Evolutionary conservation across 2,888 invertebrate species (phyloP).

Genomic region (Melangyna quadrimaculata): DNA sequence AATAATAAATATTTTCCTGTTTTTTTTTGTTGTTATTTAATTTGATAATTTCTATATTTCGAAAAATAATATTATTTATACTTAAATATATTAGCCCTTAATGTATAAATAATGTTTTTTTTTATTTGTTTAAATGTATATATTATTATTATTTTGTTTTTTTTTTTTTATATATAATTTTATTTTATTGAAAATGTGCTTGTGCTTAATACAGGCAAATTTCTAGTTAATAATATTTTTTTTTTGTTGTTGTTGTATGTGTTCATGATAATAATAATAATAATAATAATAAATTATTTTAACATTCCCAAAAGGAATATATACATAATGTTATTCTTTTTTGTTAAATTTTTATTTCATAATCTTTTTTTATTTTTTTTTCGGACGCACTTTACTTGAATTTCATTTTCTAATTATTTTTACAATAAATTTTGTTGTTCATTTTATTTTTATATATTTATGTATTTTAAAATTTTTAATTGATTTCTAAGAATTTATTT

Average conservation of each 20-base stretch:
- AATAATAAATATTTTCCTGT: constrained; percentile 63
- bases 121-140: constrained; percentile 57
- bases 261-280: constrained; percentile 32
- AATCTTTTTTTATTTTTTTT: constrained; percentile 13
- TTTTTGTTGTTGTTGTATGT: constrained; percentile 46
- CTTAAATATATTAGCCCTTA: constrained; percentile 69
- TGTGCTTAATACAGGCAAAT: constrained; percentile 65
- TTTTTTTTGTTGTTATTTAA: constrained; percentile 46
- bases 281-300: constrained; percentile 58
- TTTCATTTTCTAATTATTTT: constrained; percentile 69
- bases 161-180: constrained; percentile 40
- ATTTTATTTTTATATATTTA: constrained; percentile 14
- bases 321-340: constrained; percentile 22
- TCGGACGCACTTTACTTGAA: constrained; percentile 71
- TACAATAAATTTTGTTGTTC: constrained; percentile 58
- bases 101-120: constrained; percentile 48
- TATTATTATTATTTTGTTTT: constrained; percentile 51
- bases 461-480: constrained; percentile 59
- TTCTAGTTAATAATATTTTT: constrained; percentile 57
- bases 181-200: constrained; percentile 53
- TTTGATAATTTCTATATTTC: constrained; percentile 65
- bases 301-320: constrained; percentile 62
- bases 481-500: constrained; percentile 63
- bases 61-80: constrained; percentile 71
- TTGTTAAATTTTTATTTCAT: constrained; percentile 20